phyloP scores from a whole-genome alignment of 2,113 vertebrate genomes.

The Strix aluco region DNA sequence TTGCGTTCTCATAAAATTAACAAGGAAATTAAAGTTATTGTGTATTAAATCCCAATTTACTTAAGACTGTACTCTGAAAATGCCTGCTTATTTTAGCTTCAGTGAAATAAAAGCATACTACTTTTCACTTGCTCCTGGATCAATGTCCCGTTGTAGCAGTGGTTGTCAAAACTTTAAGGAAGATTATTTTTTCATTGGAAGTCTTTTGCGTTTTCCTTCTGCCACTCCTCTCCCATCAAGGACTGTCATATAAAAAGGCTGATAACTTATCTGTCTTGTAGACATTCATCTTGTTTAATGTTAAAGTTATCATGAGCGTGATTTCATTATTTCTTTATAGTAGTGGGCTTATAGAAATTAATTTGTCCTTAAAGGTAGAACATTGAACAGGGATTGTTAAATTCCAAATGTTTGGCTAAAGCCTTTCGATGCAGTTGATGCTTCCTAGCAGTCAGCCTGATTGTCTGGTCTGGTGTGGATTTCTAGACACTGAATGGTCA shows the following conservation, averaged over 20 bases:
- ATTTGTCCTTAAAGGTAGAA: neutral
- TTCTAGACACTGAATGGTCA: slow-evolving; percentile 41
- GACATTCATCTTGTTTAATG: neutral
- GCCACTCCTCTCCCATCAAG: neutral
- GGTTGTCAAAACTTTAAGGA: neutral
- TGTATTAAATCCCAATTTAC: neutral
- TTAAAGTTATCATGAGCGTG: neutral
- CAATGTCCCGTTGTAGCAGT: neutral
- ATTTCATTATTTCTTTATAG: neutral
- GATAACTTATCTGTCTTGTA: neutral
- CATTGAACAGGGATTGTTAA: neutral
- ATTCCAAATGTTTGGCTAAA: neutral
- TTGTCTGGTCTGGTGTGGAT: neutral
- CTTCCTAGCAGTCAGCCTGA: neutral
- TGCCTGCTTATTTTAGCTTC: neutral
- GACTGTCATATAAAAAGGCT: neutral
- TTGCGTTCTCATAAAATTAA: neutral
- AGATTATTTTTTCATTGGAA: neutral
- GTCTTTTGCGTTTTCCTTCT: neutral
- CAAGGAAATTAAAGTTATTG: neutral
- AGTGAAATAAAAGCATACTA: neutral
- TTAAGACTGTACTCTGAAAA: neutral
- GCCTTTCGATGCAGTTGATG: neutral
- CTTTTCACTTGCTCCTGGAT: neutral
- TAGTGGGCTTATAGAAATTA: neutral